These are phyloP conservation scores for Myxocyprinus asiaticus DNA, from an alignment of 2,113 vertebrate genomes.

Conservation along the genomic window DNA sequence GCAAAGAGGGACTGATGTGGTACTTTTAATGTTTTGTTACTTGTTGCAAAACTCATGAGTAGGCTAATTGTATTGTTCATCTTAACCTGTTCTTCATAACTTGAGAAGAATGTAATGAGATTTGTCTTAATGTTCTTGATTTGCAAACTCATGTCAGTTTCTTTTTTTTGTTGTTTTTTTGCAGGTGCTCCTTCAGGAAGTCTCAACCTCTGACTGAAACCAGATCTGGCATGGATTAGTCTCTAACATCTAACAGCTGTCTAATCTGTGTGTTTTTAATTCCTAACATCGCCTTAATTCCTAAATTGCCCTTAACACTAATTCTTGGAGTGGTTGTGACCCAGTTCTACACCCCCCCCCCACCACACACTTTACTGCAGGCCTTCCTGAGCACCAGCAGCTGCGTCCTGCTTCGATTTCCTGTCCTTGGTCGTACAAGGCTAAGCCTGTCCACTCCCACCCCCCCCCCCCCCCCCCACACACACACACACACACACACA, in stretches of 20 bases:
- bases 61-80: too few species aligned
- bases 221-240: slow-evolving; percentile 48
- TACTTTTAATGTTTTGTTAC: background rate
- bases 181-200: slow-evolving; percentile 41
- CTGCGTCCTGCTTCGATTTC: slow-evolving; percentile 80
- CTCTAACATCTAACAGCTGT: slow-evolving; percentile 42
- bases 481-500: too few species aligned
- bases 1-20: background rate
- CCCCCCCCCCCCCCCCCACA: too few species aligned
- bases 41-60: background rate
- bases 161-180: slow-evolving; percentile 26
- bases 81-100: too few species aligned
- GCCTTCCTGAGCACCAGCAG: slow-evolving; percentile 79
- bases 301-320: slow-evolving; percentile 19
- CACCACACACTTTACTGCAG: slow-evolving; percentile 61
- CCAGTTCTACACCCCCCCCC: slow-evolving; percentile 13
- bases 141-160: background rate
- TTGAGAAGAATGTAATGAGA: too few species aligned
- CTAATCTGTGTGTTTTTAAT: slow-evolving; percentile 38
- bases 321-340: slow-evolving; percentile 49
- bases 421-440: slow-evolving; percentile 79
- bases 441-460: slow-evolving; percentile 58
- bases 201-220: background rate
- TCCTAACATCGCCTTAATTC: slow-evolving; percentile 52
- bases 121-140: background rate